These are phyloP conservation scores for Phyllotreta striolata DNA, from an alignment of 2,888 invertebrate genomes.

Conservation along the genomic window DNA sequence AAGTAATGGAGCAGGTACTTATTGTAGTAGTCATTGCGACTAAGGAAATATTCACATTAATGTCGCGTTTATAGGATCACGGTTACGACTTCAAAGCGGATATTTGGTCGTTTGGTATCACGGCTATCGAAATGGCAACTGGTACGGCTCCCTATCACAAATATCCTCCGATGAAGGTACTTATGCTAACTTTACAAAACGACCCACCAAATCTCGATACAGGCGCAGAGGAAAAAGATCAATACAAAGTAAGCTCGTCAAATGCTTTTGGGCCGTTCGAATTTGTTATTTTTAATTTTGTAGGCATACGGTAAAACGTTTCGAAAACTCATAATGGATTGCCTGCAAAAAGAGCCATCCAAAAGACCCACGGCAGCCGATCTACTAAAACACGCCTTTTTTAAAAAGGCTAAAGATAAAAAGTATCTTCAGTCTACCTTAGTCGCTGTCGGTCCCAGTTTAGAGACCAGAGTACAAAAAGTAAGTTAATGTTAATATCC, in stretches of 20 bases:
- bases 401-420: constrained; percentile 96
- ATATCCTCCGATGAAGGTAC: constrained; percentile 98
- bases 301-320: constrained; percentile 94
- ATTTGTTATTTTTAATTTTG: constrained; percentile 29
- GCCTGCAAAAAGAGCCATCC: constrained; percentile 93
- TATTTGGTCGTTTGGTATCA: constrained; percentile 94
- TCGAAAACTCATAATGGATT: constrained; percentile 95
- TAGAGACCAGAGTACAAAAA: constrained; percentile 91
- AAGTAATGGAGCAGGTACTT: constrained; percentile 95
- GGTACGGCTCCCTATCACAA: constrained; percentile 99
- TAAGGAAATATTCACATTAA: background rate
- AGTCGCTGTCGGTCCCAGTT: constrained; percentile 85
- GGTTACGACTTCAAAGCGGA: constrained; percentile 99
- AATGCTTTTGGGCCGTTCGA: background rate
- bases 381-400: constrained; percentile 95
- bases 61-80: constrained; percentile 72
- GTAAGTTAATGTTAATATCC: too few relatives aligned
- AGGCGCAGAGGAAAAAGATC: constrained; percentile 94
- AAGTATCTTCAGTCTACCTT: constrained; percentile 87
- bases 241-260: constrained; percentile 80
- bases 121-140: constrained; percentile 98
- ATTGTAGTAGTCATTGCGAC: background rate
- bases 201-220: constrained; percentile 97
- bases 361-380: constrained; percentile 96
- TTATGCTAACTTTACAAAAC: constrained; percentile 97